Evolutionary conservation across 53 echinoderm and acorn worm species (phyloP).

Genomic region (Henricia sp.): DNA sequence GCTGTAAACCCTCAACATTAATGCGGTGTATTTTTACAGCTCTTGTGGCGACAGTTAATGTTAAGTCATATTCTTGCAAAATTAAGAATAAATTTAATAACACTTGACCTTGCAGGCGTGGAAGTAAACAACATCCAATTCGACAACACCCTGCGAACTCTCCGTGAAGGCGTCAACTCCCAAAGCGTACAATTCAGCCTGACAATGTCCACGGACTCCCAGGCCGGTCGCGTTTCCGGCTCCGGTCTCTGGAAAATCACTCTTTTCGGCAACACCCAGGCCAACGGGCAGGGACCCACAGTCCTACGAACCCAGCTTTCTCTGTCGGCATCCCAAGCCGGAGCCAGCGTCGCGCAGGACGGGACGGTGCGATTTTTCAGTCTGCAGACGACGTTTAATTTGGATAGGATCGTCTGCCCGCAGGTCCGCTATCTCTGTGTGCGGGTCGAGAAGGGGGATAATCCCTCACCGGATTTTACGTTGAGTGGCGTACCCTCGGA

Average conservation of each 20-base stretch:
- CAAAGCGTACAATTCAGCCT: constrained; percentile 71
- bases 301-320: constrained; percentile 46
- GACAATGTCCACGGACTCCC: constrained; percentile 58
- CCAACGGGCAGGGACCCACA: constrained; percentile 66
- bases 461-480: constrained; percentile 69
- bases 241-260: constrained; percentile 64
- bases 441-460: constrained; percentile 52
- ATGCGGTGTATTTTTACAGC: too few relatives aligned
- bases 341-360: constrained; percentile 12
- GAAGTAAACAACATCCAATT: constrained; percentile 62
- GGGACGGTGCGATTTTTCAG: constrained; percentile 43
- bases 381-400: constrained; percentile 41
- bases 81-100: too few relatives aligned
- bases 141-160: constrained; percentile 14
- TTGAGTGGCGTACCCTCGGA: constrained; percentile 58
- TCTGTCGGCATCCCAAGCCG: constrained; percentile 44
- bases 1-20: too few relatives aligned
- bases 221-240: constrained; percentile 78
- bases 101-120: too few relatives aligned
- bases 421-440: constrained; percentile 73
- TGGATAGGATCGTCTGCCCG: constrained; percentile 56
- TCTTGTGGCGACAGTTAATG: too few relatives aligned
- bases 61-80: neutral
- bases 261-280: constrained; percentile 71
- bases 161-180: constrained; percentile 67